A percentile compares a stretch with the other conserved stretches of the same genome.
Evolutionary conservation across 2,888 invertebrate species (phyloP).

Genomic region (Clistopyga incitator): DNA sequence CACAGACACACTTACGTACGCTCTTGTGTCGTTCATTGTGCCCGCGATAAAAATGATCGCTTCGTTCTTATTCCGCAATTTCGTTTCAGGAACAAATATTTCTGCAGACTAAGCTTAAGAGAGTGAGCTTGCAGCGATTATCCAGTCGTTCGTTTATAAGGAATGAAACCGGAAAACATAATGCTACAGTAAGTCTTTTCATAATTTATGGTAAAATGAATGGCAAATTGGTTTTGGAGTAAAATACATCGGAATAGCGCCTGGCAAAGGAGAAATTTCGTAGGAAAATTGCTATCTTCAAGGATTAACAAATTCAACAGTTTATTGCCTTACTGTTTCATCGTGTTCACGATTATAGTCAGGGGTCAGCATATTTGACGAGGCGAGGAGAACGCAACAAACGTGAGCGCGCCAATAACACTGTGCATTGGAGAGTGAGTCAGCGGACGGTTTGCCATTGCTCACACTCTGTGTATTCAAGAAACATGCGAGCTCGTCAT

Average conservation of each 20-base stretch:
- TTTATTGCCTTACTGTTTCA: not conserved
- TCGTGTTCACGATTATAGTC: not conserved
- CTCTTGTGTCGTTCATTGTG: not conserved
- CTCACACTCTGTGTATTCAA: not conserved
- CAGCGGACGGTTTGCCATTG: not conserved
- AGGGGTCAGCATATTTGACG: not conserved
- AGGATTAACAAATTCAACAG: not conserved
- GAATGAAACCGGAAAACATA: too few relatives aligned
- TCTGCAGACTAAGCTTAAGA: not conserved
- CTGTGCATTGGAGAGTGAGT: not conserved
- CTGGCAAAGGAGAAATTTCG: not conserved
- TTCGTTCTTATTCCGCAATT: not conserved
- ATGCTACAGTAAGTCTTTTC: too few relatives aligned
- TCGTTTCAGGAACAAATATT: not conserved
- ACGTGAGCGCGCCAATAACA: not conserved
- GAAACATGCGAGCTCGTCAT: not conserved
- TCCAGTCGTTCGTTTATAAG: not conserved
- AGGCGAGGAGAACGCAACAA: not conserved
- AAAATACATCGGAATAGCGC: too few relatives aligned
- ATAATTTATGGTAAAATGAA: too few relatives aligned
- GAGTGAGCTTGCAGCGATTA: not conserved
- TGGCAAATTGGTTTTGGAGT: too few relatives aligned
- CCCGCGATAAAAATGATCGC: not conserved
- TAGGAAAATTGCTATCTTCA: not conserved
- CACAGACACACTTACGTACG: slow-evolving; percentile 12